Evolutionary conservation across 2,113 vertebrate species (phyloP), one percentile per base, ranked within the genome.

Genomic region (Oreamnos americanus): DNA sequence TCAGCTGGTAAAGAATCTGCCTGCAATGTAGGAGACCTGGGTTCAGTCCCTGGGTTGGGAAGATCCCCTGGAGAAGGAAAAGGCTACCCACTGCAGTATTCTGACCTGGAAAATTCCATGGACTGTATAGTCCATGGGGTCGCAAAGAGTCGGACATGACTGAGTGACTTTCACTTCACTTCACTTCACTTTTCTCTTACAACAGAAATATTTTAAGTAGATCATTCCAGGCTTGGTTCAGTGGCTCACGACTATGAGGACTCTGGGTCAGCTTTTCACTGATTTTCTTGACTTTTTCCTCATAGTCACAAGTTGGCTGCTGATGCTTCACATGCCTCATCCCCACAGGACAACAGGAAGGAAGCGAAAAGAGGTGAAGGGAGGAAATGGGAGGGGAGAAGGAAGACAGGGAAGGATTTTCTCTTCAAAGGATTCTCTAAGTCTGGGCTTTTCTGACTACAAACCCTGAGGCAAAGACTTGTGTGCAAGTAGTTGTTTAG

Each of bases 391-490:
- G 28, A 28, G 15, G 15, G 58, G 47, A 67, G 45, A 30, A 78
- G 58, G 57, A 19, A 85, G 25, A 28, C 30, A 58, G n/a, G 21
- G 7, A 76, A 6, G n/a, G 13, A 33, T 85, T 64, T 71, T 30
- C 36, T 79, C 78, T 64, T 71, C 19, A 33, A 87, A 60, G 5
- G 2, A 45, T 91, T 60, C 53, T 85, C 64, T 87, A 84, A 28
- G 36, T 60, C 57, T 86, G 55, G 5, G 10, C 15, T 86, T 96
- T 71, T 76, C 96, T 76, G 15, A 53, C 60, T 92, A 23, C 81
- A 76, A 64, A 92, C 11, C 16, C 49, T 91, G 36, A 96, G 51
- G 64, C 26, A 93, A 86, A 93, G 82, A 92, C 17, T 85, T 90
- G 14, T 45, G 47, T 51, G 16, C 28, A 79, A 7, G 43, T 36